These are phyloP conservation scores for Athripsodes cinereus DNA, from an alignment of 2,888 invertebrate genomes.

Conservation along the genomic window DNA sequence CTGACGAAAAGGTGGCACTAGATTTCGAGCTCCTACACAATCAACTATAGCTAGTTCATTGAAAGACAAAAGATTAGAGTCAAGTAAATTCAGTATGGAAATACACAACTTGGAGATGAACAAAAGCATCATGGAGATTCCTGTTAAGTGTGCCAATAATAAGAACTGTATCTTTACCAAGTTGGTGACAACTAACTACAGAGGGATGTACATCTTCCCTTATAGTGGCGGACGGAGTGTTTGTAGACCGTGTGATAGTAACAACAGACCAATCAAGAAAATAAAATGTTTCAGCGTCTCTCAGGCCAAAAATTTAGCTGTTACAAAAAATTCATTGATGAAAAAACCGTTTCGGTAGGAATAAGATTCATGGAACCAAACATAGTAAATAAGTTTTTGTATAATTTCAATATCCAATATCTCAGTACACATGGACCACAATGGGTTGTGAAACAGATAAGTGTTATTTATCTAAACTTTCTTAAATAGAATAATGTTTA, in stretches of 20 bases:
- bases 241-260: slow-evolving; percentile 13
- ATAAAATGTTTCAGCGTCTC: slow-evolving; percentile 9
- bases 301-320: neutral
- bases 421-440: no score
- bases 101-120: slow-evolving; percentile 7
- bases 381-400: no score
- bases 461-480: no score
- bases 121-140: slow-evolving; percentile 12
- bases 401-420: no score
- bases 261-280: slow-evolving; percentile 7
- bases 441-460: no score
- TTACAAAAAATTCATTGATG: neutral
- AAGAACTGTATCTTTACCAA: slow-evolving; percentile 12
- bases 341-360: no score
- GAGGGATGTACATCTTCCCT: slow-evolving; percentile 15
- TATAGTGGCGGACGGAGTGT: slow-evolving; percentile 4
- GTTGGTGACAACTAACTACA: slow-evolving; percentile 12
- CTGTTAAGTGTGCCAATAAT: slow-evolving; percentile 13
- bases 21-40: slow-evolving; percentile 9
- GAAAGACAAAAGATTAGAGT: slow-evolving; percentile 10
- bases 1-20: slow-evolving; percentile 5
- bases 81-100: slow-evolving; percentile 13
- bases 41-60: slow-evolving; percentile 11
- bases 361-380: no score
- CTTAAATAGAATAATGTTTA: no score